A percentile compares a stretch with the other conserved stretches of the same genome.
Conservation (phyloP, 2,797 vertebrate genomes). For the Mus minutoides region DNA sequence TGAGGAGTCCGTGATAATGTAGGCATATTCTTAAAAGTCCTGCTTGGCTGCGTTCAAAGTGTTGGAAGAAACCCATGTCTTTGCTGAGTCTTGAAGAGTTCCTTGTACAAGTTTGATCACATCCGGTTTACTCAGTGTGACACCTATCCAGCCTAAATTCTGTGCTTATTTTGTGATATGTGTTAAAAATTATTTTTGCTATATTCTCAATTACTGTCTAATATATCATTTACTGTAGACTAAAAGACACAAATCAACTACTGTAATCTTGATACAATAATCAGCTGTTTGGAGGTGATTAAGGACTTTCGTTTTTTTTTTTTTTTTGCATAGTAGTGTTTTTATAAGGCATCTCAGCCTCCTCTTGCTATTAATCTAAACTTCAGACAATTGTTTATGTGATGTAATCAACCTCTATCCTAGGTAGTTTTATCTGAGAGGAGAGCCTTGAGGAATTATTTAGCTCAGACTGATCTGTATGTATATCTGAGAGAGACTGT, state of each 20-base stretch:
- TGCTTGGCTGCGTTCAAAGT: neutral
- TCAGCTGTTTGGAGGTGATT: neutral
- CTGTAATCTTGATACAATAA: neutral
- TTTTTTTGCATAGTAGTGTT: neutral
- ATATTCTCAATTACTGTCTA: neutral
- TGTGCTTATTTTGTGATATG: neutral
- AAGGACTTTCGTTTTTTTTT: neutral
- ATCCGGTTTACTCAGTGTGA: neutral
- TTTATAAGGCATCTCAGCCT: neutral
- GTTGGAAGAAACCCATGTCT: neutral
- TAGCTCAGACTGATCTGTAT: neutral
- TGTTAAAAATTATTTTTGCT: conserved; percentile 13
- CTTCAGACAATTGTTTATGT: conserved; percentile 1
- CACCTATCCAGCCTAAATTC: neutral
- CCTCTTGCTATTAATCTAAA: conserved; percentile 11
- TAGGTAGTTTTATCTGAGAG: neutral
- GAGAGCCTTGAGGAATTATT: neutral
- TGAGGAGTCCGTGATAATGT: neutral
- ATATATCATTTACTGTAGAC: neutral
- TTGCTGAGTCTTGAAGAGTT: neutral
- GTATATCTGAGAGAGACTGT: neutral
- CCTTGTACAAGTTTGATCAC: neutral
- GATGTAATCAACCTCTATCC: neutral
- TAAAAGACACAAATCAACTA: neutral
- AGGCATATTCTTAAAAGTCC: neutral